Percentiles rank a stretch among this genome's conserved stretches.
Evolutionary conservation across 2,888 invertebrate genomes (phyloP).

Genomic region (Ophion obscuratus): DNA sequence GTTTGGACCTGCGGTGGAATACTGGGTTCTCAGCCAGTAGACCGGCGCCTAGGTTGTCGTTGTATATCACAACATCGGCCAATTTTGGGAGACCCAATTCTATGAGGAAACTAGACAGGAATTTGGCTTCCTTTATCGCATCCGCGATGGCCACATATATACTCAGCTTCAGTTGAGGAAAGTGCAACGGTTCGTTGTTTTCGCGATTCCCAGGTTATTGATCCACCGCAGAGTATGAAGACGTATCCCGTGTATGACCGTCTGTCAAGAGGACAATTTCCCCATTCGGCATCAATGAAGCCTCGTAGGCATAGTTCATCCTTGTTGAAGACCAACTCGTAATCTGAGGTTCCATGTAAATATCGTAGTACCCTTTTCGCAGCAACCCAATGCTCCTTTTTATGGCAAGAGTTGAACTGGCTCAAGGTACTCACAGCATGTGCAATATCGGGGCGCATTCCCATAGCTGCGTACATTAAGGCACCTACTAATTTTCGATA

Average conservation of each 20-base stretch:
- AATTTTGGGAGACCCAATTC: constrained; percentile 12
- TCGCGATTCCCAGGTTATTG: constrained; percentile 48
- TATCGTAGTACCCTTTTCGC: constrained; percentile 76
- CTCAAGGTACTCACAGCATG: constrained; percentile 62
- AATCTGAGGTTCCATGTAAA: constrained; percentile 67
- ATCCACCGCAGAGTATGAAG: constrained; percentile 40
- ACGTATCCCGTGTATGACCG: constrained; percentile 62
- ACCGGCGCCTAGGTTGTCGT: constrained; percentile 53
- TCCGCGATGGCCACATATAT: constrained; percentile 52
- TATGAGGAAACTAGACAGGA: constrained; percentile 15
- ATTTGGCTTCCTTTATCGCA: constrained; percentile 45
- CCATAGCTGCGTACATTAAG: constrained; percentile 64
- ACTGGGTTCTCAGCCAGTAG: constrained; percentile 46
- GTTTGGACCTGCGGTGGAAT: constrained; percentile 56
- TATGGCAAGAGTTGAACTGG: constrained; percentile 56
- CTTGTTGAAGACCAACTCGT: constrained; percentile 66
- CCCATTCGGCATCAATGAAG: constrained; percentile 75
- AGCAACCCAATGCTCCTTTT: constrained; percentile 70
- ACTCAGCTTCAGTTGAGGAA: constrained; percentile 54
- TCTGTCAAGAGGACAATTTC: constrained; percentile 59
- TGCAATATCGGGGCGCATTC: constrained; percentile 66
- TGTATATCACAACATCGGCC: constrained; percentile 15
- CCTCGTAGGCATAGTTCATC: constrained; percentile 58
- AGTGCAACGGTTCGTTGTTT: constrained; percentile 61
- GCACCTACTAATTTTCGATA: constrained; percentile 67